These are phyloP conservation scores for Arion vulgaris DNA, from an alignment of 1,140 invertebrate species.

Conservation along the genomic window DNA sequence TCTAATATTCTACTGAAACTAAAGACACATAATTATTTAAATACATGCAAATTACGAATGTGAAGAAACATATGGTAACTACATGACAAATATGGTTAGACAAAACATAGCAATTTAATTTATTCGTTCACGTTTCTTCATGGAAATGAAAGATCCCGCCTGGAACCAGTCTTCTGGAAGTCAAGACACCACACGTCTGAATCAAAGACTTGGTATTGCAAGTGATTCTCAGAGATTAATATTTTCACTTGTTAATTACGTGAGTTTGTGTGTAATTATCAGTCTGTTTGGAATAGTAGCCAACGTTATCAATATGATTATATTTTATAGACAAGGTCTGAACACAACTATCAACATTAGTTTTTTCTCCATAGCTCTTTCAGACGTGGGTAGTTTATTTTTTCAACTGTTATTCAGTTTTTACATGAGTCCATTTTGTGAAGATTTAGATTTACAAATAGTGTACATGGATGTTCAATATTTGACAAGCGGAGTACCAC, in stretches of 20 bases:
- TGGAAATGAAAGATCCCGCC: too few species aligned
- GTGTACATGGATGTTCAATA: background rate
- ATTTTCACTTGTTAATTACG: background rate
- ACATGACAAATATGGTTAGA: too few species aligned
- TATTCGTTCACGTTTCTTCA: too few species aligned
- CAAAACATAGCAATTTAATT: too few species aligned
- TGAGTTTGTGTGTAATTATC: background rate
- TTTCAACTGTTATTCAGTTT: background rate
- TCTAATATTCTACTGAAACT: too few species aligned
- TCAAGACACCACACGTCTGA: too few species aligned
- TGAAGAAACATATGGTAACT: too few species aligned
- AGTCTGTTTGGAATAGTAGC: background rate
- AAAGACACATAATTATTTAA: too few species aligned
- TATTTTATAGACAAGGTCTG: slow-evolving; percentile 5
- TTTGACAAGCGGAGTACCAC: background rate
- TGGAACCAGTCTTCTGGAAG: too few species aligned
- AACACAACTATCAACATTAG: slow-evolving; percentile 10
- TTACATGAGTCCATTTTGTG: background rate
- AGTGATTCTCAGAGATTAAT: too few species aligned
- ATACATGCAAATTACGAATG: too few species aligned
- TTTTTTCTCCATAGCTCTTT: background rate
- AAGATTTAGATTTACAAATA: background rate
- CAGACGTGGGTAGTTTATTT: background rate
- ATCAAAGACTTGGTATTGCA: too few species aligned
- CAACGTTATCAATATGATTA: background rate